Evolutionary conservation across 2,113 vertebrate genomes (phyloP).

Genomic region (Ursus arctos): DNA sequence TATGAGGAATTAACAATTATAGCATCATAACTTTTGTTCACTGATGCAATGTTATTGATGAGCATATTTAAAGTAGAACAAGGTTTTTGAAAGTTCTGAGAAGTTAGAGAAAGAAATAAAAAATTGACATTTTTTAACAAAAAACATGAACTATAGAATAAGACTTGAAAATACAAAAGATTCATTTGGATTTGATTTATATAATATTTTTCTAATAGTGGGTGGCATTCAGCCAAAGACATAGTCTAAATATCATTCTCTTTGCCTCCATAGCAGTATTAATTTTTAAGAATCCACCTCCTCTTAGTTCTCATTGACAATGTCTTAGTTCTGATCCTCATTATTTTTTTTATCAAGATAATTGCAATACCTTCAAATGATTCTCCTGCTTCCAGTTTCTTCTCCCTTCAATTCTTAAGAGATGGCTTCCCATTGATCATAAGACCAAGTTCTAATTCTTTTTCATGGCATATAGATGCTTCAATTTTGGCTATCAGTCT

Average conservation of each 20-base stretch:
- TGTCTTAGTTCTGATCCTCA: background rate
- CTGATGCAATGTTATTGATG: background rate
- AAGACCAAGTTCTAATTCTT: background rate
- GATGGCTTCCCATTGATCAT: background rate
- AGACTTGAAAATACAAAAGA: slow-evolving; percentile 29
- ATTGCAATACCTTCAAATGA: background rate
- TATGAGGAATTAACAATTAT: background rate
- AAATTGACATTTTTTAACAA: slow-evolving; percentile 50
- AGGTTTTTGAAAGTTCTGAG: background rate
- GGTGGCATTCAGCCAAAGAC: slow-evolving; percentile 2
- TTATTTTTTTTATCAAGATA: slow-evolving; percentile 16
- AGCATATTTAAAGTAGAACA: background rate
- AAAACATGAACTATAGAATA: slow-evolving; percentile 19
- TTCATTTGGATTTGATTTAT: slow-evolving; percentile 30
- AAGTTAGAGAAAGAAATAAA: slow-evolving; percentile 12
- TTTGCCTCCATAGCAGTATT: background rate
- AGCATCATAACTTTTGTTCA: background rate
- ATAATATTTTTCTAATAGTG: background rate
- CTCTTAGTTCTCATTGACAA: background rate
- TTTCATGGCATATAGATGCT: background rate
- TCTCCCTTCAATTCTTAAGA: background rate
- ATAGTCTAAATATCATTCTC: background rate
- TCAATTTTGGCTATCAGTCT: background rate
- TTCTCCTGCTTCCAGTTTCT: background rate
- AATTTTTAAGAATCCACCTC: background rate